phyloP scores from a whole-genome alignment of 2,888 invertebrate genomes.

The Torymus texanus region DNA sequence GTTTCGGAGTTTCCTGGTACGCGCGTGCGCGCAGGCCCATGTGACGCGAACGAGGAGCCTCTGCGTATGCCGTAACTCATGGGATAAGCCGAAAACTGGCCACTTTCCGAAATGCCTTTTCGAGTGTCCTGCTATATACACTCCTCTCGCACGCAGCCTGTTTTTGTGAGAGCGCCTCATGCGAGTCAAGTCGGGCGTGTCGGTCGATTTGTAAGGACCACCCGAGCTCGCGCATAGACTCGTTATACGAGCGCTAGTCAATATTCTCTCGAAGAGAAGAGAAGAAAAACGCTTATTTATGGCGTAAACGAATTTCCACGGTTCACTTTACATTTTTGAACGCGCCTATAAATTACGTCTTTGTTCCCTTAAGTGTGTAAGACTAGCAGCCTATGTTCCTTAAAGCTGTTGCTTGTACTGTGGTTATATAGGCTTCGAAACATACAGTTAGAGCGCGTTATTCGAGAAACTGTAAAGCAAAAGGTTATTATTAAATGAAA shows the following conservation, averaged over 20 bases:
- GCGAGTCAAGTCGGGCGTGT: too few relatives aligned
- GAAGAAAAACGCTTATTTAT: slow-evolving; percentile 34
- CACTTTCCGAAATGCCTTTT: slow-evolving; percentile 52
- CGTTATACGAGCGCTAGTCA: slow-evolving; percentile 27
- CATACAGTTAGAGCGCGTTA: too few relatives aligned
- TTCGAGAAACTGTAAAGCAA: too few relatives aligned
- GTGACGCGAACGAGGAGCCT: not conserved
- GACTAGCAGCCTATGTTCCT: too few relatives aligned
- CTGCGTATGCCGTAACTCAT: slow-evolving; percentile 54
- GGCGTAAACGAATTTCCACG: slow-evolving; percentile 22
- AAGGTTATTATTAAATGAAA: too few relatives aligned
- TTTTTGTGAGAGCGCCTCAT: not conserved
- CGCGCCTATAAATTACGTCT: not conserved
- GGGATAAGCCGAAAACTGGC: slow-evolving; percentile 59
- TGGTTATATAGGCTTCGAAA: too few relatives aligned
- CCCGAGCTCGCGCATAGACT: slow-evolving; percentile 1
- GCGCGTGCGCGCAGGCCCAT: not conserved
- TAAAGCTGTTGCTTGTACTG: too few relatives aligned
- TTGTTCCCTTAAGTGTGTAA: not conserved
- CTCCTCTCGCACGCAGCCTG: slow-evolving; percentile 17
- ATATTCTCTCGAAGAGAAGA: slow-evolving; percentile 28
- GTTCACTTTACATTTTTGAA: slow-evolving; percentile 3
- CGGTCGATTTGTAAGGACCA: slow-evolving; percentile 41
- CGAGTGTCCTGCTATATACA: slow-evolving; percentile 16
- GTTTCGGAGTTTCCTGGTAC: slow-evolving; percentile 56